These are phyloP conservation scores for Pangasius larnaudii DNA, from an alignment of 2,797 vertebrate genomes.

Conservation along the genomic window DNA sequence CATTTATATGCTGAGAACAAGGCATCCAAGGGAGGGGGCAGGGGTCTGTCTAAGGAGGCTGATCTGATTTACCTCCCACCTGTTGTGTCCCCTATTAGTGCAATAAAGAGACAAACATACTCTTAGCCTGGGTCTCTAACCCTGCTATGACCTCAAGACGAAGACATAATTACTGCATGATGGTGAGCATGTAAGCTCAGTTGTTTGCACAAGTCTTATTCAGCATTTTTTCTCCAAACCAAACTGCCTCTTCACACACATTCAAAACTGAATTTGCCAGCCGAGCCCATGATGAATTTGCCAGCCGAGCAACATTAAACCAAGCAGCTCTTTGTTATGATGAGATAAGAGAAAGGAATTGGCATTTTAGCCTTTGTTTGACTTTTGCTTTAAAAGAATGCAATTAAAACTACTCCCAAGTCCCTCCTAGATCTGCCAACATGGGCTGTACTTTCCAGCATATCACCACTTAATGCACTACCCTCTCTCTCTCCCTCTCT, in stretches of 20 bases:
- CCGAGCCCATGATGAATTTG: background rate
- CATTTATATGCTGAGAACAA: conserved; percentile 48
- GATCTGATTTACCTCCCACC: conserved; percentile 44
- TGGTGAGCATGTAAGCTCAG: background rate
- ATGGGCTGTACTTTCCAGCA: conserved; percentile 26
- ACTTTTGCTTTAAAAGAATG: conserved; percentile 49
- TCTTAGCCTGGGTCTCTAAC: conserved; percentile 3
- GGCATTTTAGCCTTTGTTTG: conserved; percentile 48
- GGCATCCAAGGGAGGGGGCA: conserved; percentile 43
- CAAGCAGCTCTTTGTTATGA: conserved; percentile 24
- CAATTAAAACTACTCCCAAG: conserved; percentile 50
- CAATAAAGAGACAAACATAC: conserved; percentile 33
- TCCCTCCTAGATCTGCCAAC: conserved; percentile 39
- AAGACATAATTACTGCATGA: background rate
- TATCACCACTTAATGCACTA: conserved; percentile 26
- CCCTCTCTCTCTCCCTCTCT: conserved; percentile 48
- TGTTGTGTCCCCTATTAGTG: conserved; percentile 14
- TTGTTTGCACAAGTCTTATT: background rate
- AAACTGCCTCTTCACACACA: background rate
- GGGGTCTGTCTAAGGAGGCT: conserved; percentile 28
- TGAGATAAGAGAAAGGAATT: conserved; percentile 39
- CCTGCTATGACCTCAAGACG: conserved; percentile 11
- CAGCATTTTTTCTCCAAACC: background rate
- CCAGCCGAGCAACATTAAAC: background rate
- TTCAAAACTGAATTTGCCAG: background rate